A percentile compares a stretch with the other conserved stretches of the same genome.
phyloP scores from a whole-genome alignment of 2,888 invertebrate genomes.

The Andrena trimmerana region DNA sequence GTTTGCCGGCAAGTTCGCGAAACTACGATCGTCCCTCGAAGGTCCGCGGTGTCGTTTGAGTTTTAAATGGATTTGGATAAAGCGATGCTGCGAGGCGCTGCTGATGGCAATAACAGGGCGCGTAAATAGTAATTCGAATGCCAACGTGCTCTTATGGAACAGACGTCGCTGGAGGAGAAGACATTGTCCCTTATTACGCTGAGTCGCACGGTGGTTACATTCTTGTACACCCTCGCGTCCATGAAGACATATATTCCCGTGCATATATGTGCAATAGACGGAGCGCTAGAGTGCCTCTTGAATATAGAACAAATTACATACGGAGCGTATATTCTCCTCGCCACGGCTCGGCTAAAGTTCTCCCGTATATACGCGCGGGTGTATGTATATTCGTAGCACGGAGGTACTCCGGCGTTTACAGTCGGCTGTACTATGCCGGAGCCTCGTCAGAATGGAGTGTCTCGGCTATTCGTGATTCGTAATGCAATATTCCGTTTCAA shows the following conservation, averaged over 20 bases:
- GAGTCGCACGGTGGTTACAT: constrained; percentile 55
- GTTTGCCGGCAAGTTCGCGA: not conserved
- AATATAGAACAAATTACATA: constrained; percentile 65
- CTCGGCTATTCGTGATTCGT: constrained; percentile 2
- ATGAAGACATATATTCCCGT: constrained; percentile 43
- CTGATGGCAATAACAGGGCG: constrained; percentile 43
- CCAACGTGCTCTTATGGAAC: constrained; percentile 53
- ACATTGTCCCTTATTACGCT: constrained; percentile 49
- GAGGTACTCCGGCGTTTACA: constrained; percentile 33
- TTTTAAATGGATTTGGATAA: constrained; percentile 18
- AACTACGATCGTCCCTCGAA: not conserved
- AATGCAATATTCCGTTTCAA: not conserved
- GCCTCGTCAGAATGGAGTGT: constrained; percentile 12
- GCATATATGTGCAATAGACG: constrained; percentile 33
- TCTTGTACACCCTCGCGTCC: constrained; percentile 53
- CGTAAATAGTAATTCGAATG: constrained; percentile 59
- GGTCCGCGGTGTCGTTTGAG: not conserved
- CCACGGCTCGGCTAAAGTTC: constrained; percentile 31
- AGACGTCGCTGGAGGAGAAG: constrained; percentile 39
- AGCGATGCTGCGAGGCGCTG: constrained; percentile 20
- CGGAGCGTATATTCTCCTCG: constrained; percentile 25
- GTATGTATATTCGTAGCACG: constrained; percentile 28
- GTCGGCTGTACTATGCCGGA: constrained; percentile 19
- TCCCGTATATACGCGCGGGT: constrained; percentile 33
- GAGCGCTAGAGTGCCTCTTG: constrained; percentile 44